A percentile compares a stretch with the other conserved stretches of the same genome.
Evolutionary conservation across 2,113 vertebrate genomes (phyloP).

Genomic region (Paramisgurnus dabryanus): DNA sequence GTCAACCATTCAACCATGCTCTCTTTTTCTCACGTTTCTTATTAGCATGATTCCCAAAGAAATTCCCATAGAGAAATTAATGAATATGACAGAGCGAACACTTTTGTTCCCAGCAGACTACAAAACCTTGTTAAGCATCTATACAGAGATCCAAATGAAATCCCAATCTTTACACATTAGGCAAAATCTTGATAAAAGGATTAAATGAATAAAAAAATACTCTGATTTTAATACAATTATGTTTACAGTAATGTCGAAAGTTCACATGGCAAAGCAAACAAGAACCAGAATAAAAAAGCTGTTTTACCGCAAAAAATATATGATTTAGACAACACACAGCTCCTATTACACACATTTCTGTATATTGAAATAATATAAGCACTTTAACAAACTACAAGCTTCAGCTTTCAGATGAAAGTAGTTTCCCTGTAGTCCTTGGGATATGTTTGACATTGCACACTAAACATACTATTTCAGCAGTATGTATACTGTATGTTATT

Average conservation of each 20-base stretch:
- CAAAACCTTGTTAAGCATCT: slow-evolving; percentile 15
- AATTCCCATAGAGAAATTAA: slow-evolving; percentile 13
- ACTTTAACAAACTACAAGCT: no score
- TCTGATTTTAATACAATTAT: no score
- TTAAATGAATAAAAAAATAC: no score
- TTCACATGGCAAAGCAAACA: no score
- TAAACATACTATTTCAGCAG: neutral
- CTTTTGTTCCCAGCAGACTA: slow-evolving; percentile 9
- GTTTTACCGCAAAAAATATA: no score
- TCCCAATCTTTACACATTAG: neutral
- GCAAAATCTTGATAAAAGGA: neutral
- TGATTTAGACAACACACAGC: no score
- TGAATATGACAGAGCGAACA: neutral
- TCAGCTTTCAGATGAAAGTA: no score
- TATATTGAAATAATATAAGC: no score
- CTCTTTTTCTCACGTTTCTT: neutral
- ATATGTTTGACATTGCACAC: neutral
- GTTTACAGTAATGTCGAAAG: no score
- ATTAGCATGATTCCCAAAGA: neutral
- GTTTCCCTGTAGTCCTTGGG: neutral
- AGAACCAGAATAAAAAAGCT: no score
- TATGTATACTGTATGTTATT: neutral
- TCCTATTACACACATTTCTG: no score
- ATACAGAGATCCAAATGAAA: neutral
- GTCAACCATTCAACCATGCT: no score